phyloP scores from a whole-genome alignment of 2,113 vertebrate species.

The Hiodon alosoides region DNA sequence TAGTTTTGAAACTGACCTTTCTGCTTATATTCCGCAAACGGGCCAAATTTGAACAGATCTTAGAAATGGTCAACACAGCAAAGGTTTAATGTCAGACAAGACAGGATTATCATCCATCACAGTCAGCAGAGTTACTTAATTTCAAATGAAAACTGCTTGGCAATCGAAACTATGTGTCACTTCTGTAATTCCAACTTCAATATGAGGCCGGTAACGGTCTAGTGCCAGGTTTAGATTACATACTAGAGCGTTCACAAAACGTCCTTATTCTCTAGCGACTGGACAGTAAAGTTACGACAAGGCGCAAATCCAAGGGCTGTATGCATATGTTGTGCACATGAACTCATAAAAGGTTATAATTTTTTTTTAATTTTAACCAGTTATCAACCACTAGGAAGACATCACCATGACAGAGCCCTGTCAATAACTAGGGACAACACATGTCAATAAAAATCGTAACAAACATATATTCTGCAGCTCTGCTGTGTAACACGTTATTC shows the following conservation, averaged over 20 bases:
- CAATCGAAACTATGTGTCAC: slow-evolving; percentile 28
- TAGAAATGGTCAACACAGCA: neutral
- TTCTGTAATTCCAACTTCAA: slow-evolving; percentile 53
- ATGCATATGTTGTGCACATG: too few species aligned
- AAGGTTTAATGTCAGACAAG: neutral
- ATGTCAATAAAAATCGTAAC: neutral
- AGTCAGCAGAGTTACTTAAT: slow-evolving; percentile 28
- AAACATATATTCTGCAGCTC: neutral
- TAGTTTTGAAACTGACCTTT: neutral
- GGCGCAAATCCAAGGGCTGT: too few species aligned
- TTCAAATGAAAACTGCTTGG: slow-evolving; percentile 29
- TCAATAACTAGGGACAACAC: neutral
- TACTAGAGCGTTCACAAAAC: slow-evolving; percentile 32
- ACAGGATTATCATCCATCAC: slow-evolving; percentile 30
- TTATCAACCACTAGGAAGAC: neutral
- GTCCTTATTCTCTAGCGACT: slow-evolving; percentile 28
- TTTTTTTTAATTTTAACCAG: neutral
- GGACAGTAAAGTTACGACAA: slow-evolving; percentile 17
- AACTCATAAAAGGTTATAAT: slow-evolving; percentile 22
- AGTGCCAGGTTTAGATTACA: slow-evolving; percentile 13
- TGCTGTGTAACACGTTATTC: neutral
- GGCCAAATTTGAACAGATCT: neutral
- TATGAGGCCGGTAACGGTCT: slow-evolving; percentile 57
- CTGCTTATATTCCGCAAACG: neutral
- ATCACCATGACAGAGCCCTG: neutral